phyloP scores from a whole-genome alignment of 2,113 vertebrate genomes.

The Mus musculus region DNA sequence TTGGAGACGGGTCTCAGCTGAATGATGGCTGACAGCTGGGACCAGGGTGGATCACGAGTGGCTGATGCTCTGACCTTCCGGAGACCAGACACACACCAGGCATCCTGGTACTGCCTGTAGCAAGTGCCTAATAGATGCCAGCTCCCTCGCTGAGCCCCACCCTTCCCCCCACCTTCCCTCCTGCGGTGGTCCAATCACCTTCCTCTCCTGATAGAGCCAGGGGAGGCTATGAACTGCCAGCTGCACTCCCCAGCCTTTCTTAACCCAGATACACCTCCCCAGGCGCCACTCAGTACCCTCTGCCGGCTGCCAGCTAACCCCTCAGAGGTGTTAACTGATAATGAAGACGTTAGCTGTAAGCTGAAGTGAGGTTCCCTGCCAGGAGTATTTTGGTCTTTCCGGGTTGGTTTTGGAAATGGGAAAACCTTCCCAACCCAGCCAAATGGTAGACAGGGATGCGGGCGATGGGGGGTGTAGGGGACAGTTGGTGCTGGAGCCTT shows the following conservation, averaged over 20 bases:
- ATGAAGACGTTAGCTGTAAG: slow-evolving; percentile 76
- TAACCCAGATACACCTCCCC: not conserved
- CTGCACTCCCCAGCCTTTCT: not conserved
- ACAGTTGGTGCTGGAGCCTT: not conserved
- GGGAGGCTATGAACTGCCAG: not conserved
- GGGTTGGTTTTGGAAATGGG: slow-evolving; percentile 69
- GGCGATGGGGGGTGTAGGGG: not conserved
- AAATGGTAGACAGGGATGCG: slow-evolving; percentile 36
- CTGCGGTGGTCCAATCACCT: not conserved
- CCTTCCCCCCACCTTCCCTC: not conserved
- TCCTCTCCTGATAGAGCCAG: not conserved
- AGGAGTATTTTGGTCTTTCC: slow-evolving; percentile 75
- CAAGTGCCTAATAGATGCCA: not conserved
- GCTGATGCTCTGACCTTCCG: slow-evolving; percentile 37
- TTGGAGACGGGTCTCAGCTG: not conserved
- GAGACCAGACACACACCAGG: not conserved
- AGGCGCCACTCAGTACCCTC: slow-evolving; percentile 51
- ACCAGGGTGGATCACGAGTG: not conserved
- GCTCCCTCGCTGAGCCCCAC: not conserved
- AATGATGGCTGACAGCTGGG: slow-evolving; percentile 28
- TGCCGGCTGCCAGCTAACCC: slow-evolving; percentile 65
- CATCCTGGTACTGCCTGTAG: not conserved
- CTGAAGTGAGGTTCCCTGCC: slow-evolving; percentile 72
- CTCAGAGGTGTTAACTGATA: slow-evolving; percentile 75
- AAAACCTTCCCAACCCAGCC: slow-evolving; percentile 67